phyloP scores from a whole-genome alignment of 1,140 invertebrate genomes.

The Temnothorax nylanderi region DNA sequence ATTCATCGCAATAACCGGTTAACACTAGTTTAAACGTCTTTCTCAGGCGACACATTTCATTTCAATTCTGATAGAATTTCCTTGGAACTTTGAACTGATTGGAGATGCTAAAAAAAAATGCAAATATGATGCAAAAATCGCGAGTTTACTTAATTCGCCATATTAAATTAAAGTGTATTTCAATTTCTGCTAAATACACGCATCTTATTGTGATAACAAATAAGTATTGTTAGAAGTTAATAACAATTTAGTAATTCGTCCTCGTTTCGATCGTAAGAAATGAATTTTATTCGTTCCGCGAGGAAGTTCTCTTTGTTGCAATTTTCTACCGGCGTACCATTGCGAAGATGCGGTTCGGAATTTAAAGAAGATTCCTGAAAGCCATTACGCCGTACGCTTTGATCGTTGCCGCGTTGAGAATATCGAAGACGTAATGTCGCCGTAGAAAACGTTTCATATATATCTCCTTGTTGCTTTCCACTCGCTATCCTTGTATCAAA shows the following conservation, averaged over 20 bases:
- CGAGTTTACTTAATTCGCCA: not conserved
- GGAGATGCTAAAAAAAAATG: not conserved
- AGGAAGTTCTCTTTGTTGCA: slow-evolving; percentile 27
- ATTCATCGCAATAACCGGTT: too few relatives aligned
- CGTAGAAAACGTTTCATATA: slow-evolving; percentile 25
- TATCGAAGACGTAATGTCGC: slow-evolving; percentile 2
- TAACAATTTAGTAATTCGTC: not conserved
- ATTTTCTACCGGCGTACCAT: not conserved
- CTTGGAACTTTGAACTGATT: not conserved
- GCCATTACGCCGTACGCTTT: slow-evolving; percentile 35
- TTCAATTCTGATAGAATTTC: slow-evolving; percentile 20
- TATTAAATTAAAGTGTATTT: not conserved
- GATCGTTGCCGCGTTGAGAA: slow-evolving; percentile 38
- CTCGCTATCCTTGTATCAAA: not conserved
- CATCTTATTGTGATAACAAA: not conserved
- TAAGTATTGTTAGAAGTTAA: not conserved
- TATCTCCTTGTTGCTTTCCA: not conserved
- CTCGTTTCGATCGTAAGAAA: not conserved
- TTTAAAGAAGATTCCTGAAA: slow-evolving; percentile 42
- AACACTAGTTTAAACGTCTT: too few relatives aligned
- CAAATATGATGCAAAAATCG: not conserved
- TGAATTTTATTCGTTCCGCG: not conserved
- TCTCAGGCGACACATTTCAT: not conserved
- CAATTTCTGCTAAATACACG: not conserved
- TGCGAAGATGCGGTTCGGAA: slow-evolving; percentile 19